A percentile compares a stretch with the other conserved stretches of the same genome.
Evolutionary conservation across 2,113 vertebrate species (phyloP).

Genomic region (Brienomyrus longianalis): DNA sequence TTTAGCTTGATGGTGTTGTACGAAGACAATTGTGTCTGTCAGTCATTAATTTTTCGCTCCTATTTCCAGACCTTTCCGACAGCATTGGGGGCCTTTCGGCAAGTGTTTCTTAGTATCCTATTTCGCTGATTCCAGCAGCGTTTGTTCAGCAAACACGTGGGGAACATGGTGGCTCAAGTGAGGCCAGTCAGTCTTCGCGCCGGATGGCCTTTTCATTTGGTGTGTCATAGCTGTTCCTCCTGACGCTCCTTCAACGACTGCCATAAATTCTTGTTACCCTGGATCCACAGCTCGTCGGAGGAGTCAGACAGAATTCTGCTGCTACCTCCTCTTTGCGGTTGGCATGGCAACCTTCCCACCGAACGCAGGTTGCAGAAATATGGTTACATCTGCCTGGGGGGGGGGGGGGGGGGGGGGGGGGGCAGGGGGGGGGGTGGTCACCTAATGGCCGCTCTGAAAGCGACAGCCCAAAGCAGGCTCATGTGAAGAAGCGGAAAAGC

Average conservation of each 20-base stretch:
- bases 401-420: not conserved
- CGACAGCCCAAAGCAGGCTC: not conserved
- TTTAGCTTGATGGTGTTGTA: not conserved
- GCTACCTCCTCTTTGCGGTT: constrained; percentile 26
- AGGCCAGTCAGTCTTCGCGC: not conserved
- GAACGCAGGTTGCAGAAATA: constrained; percentile 21
- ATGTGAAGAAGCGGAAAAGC: not conserved
- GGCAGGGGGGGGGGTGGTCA: not conserved
- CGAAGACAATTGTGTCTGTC: not conserved
- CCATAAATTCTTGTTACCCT: constrained; percentile 32
- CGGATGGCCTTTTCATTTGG: not conserved
- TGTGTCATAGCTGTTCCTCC: not conserved
- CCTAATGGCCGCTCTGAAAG: constrained; percentile 15
- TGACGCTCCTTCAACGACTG: not conserved
- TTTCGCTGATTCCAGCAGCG: not conserved
- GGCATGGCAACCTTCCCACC: constrained; percentile 45
- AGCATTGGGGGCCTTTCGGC: not conserved
- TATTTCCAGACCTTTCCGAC: not conserved
- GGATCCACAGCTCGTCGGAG: not conserved
- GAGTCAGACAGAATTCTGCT: constrained; percentile 14
- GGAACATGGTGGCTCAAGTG: not conserved
- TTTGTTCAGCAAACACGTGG: not conserved
- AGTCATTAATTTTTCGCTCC: not conserved
- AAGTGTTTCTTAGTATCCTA: not conserved
- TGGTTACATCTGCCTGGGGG: constrained; percentile 22